These are phyloP conservation scores for Urocitellus parryii DNA, from an alignment of 2,113 vertebrate genomes.

Conservation along the genomic window DNA sequence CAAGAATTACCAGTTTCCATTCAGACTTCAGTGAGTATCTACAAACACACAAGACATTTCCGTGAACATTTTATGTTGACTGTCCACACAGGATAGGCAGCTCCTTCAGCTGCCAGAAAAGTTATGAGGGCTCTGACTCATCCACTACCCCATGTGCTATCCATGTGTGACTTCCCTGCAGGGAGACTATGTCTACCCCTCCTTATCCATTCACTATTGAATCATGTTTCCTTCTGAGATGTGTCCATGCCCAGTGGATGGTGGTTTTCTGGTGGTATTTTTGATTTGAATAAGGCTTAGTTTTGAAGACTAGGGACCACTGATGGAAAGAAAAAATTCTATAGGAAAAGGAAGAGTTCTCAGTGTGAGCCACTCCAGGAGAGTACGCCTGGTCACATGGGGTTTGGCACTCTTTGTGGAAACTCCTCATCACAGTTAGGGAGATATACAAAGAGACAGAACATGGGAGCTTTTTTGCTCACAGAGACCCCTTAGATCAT, in stretches of 20 bases:
- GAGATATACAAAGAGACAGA: background rate
- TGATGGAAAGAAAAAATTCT: background rate
- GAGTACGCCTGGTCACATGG: too few relatives aligned
- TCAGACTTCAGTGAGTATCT: too few relatives aligned
- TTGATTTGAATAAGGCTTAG: background rate
- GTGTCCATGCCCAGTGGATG: background rate
- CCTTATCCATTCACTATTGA: background rate
- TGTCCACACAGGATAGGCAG: background rate
- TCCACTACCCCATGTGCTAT: too few relatives aligned
- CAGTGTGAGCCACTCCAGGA: background rate
- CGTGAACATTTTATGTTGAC: too few relatives aligned
- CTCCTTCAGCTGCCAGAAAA: background rate
- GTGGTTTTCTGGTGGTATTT: background rate
- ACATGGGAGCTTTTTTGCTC: too few relatives aligned
- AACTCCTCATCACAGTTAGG: background rate
- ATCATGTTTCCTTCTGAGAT: background rate
- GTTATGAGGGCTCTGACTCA: fast-evolving
- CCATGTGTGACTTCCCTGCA: fast-evolving
- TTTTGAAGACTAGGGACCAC: background rate
- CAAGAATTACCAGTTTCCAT: background rate
- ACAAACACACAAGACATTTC: too few relatives aligned
- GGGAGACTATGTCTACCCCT: too few relatives aligned
- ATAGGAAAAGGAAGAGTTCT: background rate
- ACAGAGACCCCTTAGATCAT: background rate
- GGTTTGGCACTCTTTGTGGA: background rate